Evolutionary conservation across 2,888 invertebrate genomes (phyloP).

Genomic region (Hartigia nigra): DNA sequence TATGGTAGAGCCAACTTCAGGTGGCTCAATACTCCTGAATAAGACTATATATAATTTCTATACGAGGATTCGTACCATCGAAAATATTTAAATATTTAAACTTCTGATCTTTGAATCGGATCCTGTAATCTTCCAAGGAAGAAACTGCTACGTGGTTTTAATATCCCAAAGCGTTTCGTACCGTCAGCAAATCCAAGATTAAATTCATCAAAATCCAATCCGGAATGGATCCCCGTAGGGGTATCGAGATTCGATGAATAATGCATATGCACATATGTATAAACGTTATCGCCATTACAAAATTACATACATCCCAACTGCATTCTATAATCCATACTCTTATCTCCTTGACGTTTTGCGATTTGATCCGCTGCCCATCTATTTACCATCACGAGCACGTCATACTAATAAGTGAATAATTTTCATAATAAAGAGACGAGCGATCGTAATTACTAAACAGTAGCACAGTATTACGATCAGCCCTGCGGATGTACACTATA

Average conservation of each 20-base stretch:
- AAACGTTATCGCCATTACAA: not conserved
- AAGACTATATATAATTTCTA: not conserved
- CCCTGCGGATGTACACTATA: not conserved
- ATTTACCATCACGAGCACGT: conserved; percentile 23
- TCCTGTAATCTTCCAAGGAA: not conserved
- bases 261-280: conserved; percentile 46
- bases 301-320: not conserved
- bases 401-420: not conserved
- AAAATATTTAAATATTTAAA: not conserved
- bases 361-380: conserved; percentile 43
- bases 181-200: conserved; percentile 55
- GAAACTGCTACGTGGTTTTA: not conserved
- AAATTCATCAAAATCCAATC: conserved; percentile 66
- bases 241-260: conserved; percentile 53
- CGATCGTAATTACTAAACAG: conserved; percentile 55
- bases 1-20: not conserved
- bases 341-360: conserved; percentile 44
- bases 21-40: not conserved
- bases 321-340: conserved; percentile 35
- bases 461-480: conserved; percentile 33
- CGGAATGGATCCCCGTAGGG: conserved; percentile 50
- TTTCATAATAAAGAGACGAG: conserved; percentile 31
- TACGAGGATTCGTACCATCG: not conserved
- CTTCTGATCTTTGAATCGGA: no score
- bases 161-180: conserved; percentile 1